Conservation (phyloP, 2,797 vertebrate species). For the Balearica regulorum region DNA sequence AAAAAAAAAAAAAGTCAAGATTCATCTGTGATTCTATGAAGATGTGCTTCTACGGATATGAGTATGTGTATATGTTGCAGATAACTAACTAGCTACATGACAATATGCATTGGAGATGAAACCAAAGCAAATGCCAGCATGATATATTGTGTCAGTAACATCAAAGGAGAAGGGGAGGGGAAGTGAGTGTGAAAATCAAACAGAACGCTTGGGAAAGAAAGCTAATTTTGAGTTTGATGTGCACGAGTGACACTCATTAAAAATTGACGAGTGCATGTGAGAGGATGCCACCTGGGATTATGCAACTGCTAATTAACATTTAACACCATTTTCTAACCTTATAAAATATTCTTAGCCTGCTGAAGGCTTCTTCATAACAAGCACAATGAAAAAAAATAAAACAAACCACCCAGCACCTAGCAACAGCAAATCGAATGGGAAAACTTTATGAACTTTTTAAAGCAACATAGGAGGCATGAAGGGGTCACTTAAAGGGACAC, state of each 20-base stretch:
- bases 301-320: constrained; percentile 79
- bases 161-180: constrained; percentile 50
- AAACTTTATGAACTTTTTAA: constrained; percentile 63
- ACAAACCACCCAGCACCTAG: constrained; percentile 58
- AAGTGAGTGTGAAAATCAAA: constrained; percentile 61
- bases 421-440: constrained; percentile 64
- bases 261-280: constrained; percentile 71
- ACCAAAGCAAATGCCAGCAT: constrained; percentile 52
- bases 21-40: not conserved
- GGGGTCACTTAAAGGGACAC: not conserved
- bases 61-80: constrained; percentile 36
- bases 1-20: not conserved
- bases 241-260: constrained; percentile 69
- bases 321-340: constrained; percentile 73
- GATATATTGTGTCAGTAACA: constrained; percentile 47
- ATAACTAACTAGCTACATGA: constrained; percentile 51
- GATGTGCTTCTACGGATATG: not conserved
- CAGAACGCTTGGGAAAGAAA: constrained; percentile 46
- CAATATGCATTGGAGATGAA: constrained; percentile 52
- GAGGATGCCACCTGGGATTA: constrained; percentile 72
- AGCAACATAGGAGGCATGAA: constrained; percentile 6
- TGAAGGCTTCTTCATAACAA: constrained; percentile 64
- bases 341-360: constrained; percentile 68
- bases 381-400: constrained; percentile 9
- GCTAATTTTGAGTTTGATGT: constrained; percentile 68